phyloP scores from a whole-genome alignment of 2,888 invertebrate species.

The Micoletzkya japonica region DNA sequence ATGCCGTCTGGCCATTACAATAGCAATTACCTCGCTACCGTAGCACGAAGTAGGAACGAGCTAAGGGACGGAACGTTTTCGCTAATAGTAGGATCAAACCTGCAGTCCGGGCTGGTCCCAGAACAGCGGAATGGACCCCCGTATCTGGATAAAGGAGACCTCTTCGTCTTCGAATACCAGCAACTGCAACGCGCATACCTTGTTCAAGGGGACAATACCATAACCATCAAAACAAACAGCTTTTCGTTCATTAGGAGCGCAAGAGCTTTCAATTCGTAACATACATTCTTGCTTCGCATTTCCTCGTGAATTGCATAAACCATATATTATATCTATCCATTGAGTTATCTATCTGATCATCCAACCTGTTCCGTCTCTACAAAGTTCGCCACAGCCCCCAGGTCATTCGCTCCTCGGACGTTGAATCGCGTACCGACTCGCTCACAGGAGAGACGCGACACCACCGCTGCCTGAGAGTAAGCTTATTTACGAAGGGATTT shows the following conservation, averaged over 20 bases:
- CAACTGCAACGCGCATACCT: too few relatives aligned
- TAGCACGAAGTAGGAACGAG: too few relatives aligned
- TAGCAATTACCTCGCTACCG: too few relatives aligned
- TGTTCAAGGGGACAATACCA: too few relatives aligned
- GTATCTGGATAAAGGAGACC: slow-evolving; percentile 82
- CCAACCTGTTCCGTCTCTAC: slow-evolving; percentile 96
- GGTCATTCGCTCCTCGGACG: slow-evolving; percentile 97
- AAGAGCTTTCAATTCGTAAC: background rate
- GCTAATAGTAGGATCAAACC: slow-evolving; percentile 26
- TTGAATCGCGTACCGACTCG: slow-evolving; percentile 96
- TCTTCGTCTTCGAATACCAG: slow-evolving; percentile 78
- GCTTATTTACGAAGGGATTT: too few relatives aligned
- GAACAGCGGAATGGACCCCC: slow-evolving; percentile 95
- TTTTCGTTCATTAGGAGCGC: background rate
- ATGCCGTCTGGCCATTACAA: too few relatives aligned
- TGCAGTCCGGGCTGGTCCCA: slow-evolving; percentile 96
- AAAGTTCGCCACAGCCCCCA: slow-evolving; percentile 98
- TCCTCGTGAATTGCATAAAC: background rate
- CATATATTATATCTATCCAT: background rate
- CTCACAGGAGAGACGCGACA: slow-evolving; percentile 94
- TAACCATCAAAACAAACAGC: background rate
- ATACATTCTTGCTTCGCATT: background rate
- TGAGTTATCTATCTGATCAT: too few relatives aligned
- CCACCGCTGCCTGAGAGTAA: slow-evolving; percentile 80
- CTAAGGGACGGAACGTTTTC: too few relatives aligned